Conservation (phyloP, 2,797 vertebrate species). For the Graptemys geographica region DNA sequence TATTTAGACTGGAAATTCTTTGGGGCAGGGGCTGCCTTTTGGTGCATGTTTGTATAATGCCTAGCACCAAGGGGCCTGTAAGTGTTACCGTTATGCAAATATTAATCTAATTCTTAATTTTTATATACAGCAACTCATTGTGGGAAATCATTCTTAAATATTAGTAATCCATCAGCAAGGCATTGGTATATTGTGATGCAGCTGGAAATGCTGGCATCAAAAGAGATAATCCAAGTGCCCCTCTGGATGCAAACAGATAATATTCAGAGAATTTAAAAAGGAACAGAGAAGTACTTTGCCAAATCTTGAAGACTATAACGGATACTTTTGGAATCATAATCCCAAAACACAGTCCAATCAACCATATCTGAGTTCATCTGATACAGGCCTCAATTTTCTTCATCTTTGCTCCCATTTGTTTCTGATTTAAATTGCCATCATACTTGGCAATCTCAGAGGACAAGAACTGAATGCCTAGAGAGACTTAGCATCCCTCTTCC, state of each 20-base stretch:
- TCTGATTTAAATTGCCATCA: neutral
- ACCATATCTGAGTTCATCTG: conserved; percentile 17
- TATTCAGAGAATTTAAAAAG: conserved; percentile 69
- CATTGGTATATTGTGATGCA: neutral
- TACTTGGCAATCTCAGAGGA: neutral
- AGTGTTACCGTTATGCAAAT: neutral
- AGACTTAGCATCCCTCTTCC: neutral
- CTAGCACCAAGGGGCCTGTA: neutral
- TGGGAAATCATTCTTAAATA: neutral
- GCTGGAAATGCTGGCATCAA: neutral
- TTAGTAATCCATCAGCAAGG: neutral
- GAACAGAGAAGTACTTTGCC: conserved; percentile 9
- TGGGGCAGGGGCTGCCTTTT: neutral
- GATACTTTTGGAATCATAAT: conserved; percentile 62
- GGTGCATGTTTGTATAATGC: neutral
- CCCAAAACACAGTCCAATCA: neutral
- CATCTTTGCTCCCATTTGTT: neutral
- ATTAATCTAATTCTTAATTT: neutral
- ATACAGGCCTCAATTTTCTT: conserved; percentile 23
- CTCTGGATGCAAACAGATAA: conserved; percentile 70
- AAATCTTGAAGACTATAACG: conserved; percentile 61
- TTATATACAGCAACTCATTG: neutral
- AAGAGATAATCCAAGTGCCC: conserved; percentile 27
- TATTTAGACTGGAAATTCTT: neutral
- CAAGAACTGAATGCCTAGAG: neutral